These are phyloP conservation scores for Chionodraco myersi DNA, from an alignment of 2,113 vertebrate species.

Conservation along the genomic window DNA sequence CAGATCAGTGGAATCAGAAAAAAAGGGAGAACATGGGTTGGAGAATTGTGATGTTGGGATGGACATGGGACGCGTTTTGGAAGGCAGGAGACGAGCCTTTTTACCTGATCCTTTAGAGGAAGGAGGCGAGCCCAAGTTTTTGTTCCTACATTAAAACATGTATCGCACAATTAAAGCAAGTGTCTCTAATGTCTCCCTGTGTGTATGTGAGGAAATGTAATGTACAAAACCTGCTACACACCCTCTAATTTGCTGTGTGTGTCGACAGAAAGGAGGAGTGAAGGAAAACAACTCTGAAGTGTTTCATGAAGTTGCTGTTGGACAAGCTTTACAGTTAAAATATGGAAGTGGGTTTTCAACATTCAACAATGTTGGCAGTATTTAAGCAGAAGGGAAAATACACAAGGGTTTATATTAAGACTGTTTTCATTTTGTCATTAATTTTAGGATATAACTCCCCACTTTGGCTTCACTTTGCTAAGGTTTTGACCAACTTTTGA, in stretches of 20 bases:
- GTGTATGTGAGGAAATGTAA: constrained; percentile 34
- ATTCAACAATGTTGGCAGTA: constrained; percentile 8
- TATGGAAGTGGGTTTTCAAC: neutral
- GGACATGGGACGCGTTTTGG: constrained; percentile 85
- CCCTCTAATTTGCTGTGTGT: constrained; percentile 74
- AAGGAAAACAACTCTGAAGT: constrained; percentile 60
- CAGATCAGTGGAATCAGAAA: constrained; percentile 94
- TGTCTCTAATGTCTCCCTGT: constrained; percentile 64
- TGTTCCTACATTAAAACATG: constrained; percentile 80
- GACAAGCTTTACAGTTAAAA: constrained; percentile 53
- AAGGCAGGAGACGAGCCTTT: constrained; percentile 84
- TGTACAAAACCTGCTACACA: constrained; percentile 57
- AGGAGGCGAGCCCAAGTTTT: constrained; percentile 85
- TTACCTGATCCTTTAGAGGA: constrained; percentile 88
- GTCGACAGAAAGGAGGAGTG: constrained; percentile 47
- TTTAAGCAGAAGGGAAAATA: constrained; percentile 25
- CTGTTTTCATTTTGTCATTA: neutral
- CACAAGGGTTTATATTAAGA: constrained; percentile 22
- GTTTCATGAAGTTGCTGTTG: constrained; percentile 49
- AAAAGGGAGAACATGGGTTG: constrained; percentile 76
- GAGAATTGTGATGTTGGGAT: constrained; percentile 89
- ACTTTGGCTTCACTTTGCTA: constrained; percentile 11
- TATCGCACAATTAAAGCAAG: constrained; percentile 77
- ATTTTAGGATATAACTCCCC: constrained; percentile 8
- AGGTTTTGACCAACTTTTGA: constrained; percentile 8